Conservation (phyloP, 2,113 vertebrate species). For the Conger conger region DNA sequence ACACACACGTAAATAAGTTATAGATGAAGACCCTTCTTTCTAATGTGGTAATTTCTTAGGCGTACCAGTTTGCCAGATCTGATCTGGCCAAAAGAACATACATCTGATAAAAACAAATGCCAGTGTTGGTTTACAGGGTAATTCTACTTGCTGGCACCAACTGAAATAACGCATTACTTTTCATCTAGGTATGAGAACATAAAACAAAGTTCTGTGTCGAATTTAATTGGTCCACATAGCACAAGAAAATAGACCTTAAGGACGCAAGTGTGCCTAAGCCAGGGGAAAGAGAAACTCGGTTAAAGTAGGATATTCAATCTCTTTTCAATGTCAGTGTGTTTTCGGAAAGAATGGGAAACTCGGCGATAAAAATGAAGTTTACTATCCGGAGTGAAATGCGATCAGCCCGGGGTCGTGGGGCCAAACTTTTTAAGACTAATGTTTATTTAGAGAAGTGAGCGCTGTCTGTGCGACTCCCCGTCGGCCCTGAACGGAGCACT, state of each 20-base stretch:
- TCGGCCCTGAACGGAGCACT: conserved; percentile 78
- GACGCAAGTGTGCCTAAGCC: conserved; percentile 30
- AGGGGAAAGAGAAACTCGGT: conserved; percentile 62
- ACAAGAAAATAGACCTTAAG: conserved; percentile 34
- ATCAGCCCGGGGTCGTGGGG: conserved; percentile 85
- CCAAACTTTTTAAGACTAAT: conserved; percentile 99
- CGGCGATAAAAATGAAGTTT: conserved; percentile 70
- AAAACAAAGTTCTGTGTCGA: conserved; percentile 37
- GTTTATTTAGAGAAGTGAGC: conserved; percentile 98
- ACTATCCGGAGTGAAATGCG: conserved; percentile 80
- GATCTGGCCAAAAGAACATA: conserved; percentile 17
- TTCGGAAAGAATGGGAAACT: conserved; percentile 57
- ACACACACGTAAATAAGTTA: background rate
- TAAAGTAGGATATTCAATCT: conserved; percentile 56
- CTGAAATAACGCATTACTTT: conserved; percentile 26
- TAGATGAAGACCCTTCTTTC: background rate
- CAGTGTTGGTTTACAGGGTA: conserved; percentile 20
- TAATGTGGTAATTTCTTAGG: background rate
- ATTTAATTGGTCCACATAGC: conserved; percentile 42
- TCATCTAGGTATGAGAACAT: conserved; percentile 40
- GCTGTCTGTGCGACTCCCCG: conserved; percentile 85
- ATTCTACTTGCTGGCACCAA: conserved; percentile 27
- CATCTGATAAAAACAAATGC: conserved; percentile 28
- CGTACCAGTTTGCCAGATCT: background rate
- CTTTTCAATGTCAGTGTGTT: conserved; percentile 58